phyloP scores from a whole-genome alignment of 2,888 invertebrate species.

The Drosophila phalerata region DNA sequence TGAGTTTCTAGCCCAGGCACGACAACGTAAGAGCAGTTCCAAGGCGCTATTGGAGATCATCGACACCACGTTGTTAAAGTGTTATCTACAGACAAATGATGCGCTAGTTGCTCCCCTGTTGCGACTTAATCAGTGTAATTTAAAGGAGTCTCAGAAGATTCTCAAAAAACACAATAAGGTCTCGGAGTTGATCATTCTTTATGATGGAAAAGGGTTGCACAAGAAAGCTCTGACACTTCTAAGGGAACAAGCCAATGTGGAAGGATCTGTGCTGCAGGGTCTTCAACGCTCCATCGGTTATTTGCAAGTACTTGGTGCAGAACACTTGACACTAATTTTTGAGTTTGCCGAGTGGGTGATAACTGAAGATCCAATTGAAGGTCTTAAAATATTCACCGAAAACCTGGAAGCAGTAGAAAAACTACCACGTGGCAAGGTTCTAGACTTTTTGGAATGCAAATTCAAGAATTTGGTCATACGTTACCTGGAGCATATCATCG shows the following conservation, averaged over 20 bases:
- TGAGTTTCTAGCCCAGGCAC: constrained; percentile 93
- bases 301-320: constrained; percentile 93
- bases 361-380: constrained; percentile 94
- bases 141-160: constrained; percentile 96
- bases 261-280: constrained; percentile 90
- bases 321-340: constrained; percentile 94
- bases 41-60: constrained; percentile 92
- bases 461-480: constrained; percentile 94
- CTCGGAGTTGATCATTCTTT: constrained; percentile 97
- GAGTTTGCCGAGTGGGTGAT: constrained; percentile 98
- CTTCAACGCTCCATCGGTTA: constrained; percentile 95
- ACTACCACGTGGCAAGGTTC: constrained; percentile 94
- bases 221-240: constrained; percentile 95
- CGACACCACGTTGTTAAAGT: constrained; percentile 98
- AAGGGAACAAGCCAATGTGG: constrained; percentile 89
- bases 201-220: constrained; percentile 97
- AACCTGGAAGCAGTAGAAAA: constrained; percentile 95
- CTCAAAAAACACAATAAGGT: constrained; percentile 94
- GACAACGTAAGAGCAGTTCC: constrained; percentile 85
- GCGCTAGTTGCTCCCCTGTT: constrained; percentile 96
- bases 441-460: constrained; percentile 94
- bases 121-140: constrained; percentile 95
- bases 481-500: constrained; percentile 97
- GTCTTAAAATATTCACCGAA: constrained; percentile 95
- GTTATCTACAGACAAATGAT: constrained; percentile 98